Evolutionary conservation across 2,113 vertebrate species (phyloP).

Genomic region (Morone chrysops): DNA sequence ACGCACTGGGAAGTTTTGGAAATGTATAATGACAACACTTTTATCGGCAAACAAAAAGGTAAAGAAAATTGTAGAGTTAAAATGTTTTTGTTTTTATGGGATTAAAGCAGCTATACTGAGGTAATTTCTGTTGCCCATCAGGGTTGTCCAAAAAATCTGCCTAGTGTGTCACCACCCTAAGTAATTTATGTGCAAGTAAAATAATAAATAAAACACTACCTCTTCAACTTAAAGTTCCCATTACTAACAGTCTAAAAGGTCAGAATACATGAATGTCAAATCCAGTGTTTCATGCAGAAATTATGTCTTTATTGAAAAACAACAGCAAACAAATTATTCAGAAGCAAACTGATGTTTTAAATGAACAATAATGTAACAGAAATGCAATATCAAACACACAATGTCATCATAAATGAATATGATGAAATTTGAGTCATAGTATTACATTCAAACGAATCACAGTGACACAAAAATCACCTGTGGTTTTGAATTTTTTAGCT

Average conservation of each 20-base stretch:
- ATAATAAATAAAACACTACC: too few species aligned
- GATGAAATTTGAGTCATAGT: not conserved
- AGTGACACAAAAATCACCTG: slow-evolving; percentile 26
- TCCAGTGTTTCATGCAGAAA: slow-evolving; percentile 9
- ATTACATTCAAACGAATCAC: not conserved
- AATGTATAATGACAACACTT: not conserved
- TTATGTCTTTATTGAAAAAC: slow-evolving; percentile 46
- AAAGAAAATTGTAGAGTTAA: not conserved
- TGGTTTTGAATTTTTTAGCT: not conserved
- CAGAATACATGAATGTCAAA: slow-evolving; percentile 7
- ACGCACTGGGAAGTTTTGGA: not conserved
- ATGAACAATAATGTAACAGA: not conserved
- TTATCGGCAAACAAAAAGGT: not conserved
- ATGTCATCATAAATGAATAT: not conserved
- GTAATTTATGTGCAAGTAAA: not conserved
- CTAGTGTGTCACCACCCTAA: slow-evolving; percentile 55
- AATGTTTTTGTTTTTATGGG: not conserved
- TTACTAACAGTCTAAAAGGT: not conserved
- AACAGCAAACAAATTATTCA: slow-evolving; percentile 1
- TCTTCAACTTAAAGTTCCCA: not conserved
- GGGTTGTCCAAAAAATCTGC: slow-evolving; percentile 53
- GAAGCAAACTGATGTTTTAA: not conserved
- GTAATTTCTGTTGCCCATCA: slow-evolving; percentile 52
- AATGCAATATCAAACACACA: not conserved
- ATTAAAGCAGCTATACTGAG: slow-evolving; percentile 65